Percentiles rank a stretch among this genome's conserved stretches.
phyloP scores from a whole-genome alignment of 2,888 invertebrate species.

The Strigamia crassipes region DNA sequence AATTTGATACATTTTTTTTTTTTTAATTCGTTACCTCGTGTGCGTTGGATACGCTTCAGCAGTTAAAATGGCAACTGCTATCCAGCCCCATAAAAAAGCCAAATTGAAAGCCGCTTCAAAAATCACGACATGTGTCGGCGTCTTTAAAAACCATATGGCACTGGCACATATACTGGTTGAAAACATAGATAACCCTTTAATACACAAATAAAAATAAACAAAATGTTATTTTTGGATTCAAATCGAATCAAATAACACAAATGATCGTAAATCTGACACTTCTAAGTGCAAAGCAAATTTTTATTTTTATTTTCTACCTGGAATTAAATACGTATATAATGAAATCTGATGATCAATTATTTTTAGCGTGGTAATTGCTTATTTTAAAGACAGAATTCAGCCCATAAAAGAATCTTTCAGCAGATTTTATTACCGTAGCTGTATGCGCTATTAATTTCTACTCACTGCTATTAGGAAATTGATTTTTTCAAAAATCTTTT shows the following conservation, averaged over 20 bases:
- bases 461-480: background rate
- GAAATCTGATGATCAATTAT: too few species aligned
- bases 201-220: background rate
- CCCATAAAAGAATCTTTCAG: too few species aligned
- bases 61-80: constrained; percentile 61
- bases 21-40: constrained; percentile 57
- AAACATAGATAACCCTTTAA: constrained; percentile 60
- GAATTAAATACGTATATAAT: too few species aligned
- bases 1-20: background rate
- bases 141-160: constrained; percentile 60
- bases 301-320: background rate
- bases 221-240: background rate
- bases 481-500: background rate
- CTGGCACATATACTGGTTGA: constrained; percentile 60
- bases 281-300: background rate
- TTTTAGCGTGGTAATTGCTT: too few species aligned
- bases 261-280: background rate
- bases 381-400: too few species aligned
- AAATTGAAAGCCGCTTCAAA: constrained; percentile 62
- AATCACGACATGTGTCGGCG: constrained; percentile 60
- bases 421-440: too few species aligned
- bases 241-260: too few species aligned
- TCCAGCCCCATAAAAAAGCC: constrained; percentile 62
- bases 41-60: constrained; percentile 62
- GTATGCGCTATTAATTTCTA: background rate